Evolutionary conservation across 2,888 invertebrate genomes (phyloP), one percentile per base, ranked within the genome.

Genomic region (Clepsis dumicolana): DNA sequence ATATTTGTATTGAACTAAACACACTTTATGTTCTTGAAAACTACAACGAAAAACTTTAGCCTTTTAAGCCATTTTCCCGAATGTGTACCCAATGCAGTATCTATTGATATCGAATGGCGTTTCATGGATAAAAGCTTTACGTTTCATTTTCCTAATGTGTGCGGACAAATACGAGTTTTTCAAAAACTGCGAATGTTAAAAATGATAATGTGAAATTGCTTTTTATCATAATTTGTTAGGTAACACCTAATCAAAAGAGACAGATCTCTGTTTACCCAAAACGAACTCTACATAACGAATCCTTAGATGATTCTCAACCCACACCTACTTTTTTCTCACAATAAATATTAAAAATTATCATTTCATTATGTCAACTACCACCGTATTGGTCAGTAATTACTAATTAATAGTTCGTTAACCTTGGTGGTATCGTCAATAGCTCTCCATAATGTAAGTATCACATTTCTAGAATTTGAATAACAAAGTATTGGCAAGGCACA

Each of bases 361-460:
- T 48, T 25, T 48, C 27, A 54, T 35, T 35, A 35, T 41, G 61
- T 44, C 60, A 10, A 21, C 21, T 48, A 12, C 44, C 24, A 29
- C 62, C 61, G 27, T 62, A 38, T 56, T 56, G 48, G 48, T 35
- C 35, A 38, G 54, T 56, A 56, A 66, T 62, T 35, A 62, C 48
- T 25, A 66, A 56, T 66, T 38, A 62, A 56, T 24, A 62, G 32
- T 54, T 56, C 61, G 59, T 21, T 56, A 48, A 66, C 48, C 56
- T 62, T 53, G 44, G 56, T 18, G 8, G 21, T n/a, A 10, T 48
- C 25, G 32, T 14, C 38, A 24, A 52, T 8, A 2, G 21, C 8
- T 44, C 8, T 44, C 44, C 44, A 4, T 44, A 12, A 18, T 27
- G 41, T n/a, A 25, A 25, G 16, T 44, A 27, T 18, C 56, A 35